phyloP scores from a whole-genome alignment of 2,797 vertebrate genomes.

The Margarornis squamiger region DNA sequence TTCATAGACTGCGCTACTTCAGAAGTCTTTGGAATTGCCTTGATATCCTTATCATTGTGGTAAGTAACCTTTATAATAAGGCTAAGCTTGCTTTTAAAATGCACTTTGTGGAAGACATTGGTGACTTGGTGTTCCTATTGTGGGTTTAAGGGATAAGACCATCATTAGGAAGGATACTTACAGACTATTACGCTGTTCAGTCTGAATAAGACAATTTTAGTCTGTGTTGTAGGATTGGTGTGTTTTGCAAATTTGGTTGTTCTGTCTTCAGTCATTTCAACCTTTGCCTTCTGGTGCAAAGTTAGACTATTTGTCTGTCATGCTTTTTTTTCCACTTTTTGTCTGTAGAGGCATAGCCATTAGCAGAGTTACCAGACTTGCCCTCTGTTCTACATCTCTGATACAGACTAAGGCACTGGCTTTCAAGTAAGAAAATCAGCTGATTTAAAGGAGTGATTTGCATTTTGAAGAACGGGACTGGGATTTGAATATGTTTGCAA shows the following conservation, averaged over 20 bases:
- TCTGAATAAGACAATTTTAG: background rate
- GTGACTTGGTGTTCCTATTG: background rate
- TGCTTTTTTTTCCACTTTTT: background rate
- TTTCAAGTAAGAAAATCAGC: background rate
- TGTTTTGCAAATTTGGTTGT: background rate
- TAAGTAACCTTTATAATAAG: constrained; percentile 62
- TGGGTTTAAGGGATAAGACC: background rate
- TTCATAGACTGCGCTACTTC: constrained; percentile 92
- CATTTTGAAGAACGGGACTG: background rate
- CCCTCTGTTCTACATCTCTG: background rate
- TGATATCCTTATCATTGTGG: constrained; percentile 89
- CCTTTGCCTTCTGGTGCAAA: fast-evolving
- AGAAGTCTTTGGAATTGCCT: constrained; percentile 95
- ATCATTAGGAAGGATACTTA: background rate
- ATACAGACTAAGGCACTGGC: background rate
- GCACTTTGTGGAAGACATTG: background rate
- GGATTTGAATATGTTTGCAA: background rate
- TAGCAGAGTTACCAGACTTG: background rate
- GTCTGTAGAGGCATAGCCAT: background rate
- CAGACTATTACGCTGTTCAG: background rate
- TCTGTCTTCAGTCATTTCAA: background rate
- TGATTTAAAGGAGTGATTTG: background rate
- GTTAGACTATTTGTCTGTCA: background rate
- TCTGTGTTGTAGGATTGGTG: background rate
- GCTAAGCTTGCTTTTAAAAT: background rate